phyloP scores from a whole-genome alignment of 2,888 invertebrate genomes.

The Petrolisthes cinctipes region DNA sequence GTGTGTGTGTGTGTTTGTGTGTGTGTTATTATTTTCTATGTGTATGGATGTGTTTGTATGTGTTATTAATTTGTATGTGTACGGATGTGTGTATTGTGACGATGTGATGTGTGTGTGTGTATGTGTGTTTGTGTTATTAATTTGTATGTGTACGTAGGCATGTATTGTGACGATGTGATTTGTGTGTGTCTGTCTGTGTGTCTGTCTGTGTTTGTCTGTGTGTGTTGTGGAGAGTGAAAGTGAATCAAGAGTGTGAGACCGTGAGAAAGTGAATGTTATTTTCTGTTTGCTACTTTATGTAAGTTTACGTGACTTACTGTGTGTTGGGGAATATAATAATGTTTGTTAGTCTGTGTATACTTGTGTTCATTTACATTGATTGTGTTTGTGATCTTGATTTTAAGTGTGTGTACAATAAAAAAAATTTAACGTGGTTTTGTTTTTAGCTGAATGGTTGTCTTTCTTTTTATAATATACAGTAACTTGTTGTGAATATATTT shows the following conservation, averaged over 20 bases:
- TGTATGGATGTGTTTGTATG: background rate
- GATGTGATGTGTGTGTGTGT: background rate
- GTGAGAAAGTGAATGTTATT: background rate
- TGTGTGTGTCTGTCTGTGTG: background rate
- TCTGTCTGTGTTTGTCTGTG: background rate
- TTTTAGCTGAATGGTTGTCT: background rate
- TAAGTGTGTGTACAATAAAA: background rate
- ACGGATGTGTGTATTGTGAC: background rate
- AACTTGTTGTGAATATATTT: too few species aligned
- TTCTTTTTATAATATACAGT: too few species aligned
- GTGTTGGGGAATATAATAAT: too few species aligned
- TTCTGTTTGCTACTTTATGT: too few species aligned
- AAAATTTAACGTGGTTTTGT: background rate
- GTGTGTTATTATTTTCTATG: background rate
- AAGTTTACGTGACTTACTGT: too few species aligned
- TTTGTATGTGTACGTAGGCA: background rate
- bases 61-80: background rate
- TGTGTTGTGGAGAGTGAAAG: background rate
- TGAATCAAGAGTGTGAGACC: background rate
- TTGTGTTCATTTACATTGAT: too few species aligned
- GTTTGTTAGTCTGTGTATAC: too few species aligned
- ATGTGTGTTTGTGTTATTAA: background rate
- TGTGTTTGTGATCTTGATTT: background rate
- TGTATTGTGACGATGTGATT: background rate
- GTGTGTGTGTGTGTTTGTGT: constrained; percentile 21